Evolutionary conservation across 1,140 invertebrate species (phyloP).

Genomic region (Saccostrea echinata): DNA sequence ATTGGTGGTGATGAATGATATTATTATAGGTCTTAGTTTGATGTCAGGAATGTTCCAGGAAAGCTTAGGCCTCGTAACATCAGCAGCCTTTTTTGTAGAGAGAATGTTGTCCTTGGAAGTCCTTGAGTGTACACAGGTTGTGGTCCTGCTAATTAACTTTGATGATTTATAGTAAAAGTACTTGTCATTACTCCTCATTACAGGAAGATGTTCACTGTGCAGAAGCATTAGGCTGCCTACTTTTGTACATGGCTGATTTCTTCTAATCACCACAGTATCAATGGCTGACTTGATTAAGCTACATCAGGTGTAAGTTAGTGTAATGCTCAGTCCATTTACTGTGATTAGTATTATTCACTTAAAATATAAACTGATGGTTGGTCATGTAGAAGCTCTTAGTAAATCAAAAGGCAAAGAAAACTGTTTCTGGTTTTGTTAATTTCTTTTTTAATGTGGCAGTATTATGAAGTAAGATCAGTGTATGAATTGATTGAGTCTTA

Average conservation of each 20-base stretch:
- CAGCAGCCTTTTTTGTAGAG: neutral
- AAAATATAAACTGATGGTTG: neutral
- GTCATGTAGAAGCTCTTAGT: neutral
- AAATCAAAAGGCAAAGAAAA: neutral
- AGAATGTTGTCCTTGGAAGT: neutral
- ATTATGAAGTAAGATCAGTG: too few relatives aligned
- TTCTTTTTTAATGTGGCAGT: neutral
- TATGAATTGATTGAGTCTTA: too few relatives aligned
- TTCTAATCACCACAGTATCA: neutral
- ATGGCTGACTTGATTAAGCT: neutral
- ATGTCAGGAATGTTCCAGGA: slow-evolving; percentile 14
- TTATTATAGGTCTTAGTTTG: neutral
- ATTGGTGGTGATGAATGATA: neutral
- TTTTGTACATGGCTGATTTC: slow-evolving; percentile 18
- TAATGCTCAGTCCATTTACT: slow-evolving; percentile 23
- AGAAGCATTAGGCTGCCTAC: neutral
- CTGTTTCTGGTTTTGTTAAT: too few relatives aligned
- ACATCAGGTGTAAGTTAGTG: neutral
- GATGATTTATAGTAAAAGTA: neutral
- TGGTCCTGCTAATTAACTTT: slow-evolving; percentile 7
- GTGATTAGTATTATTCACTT: neutral
- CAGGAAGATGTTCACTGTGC: neutral
- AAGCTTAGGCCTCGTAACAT: neutral
- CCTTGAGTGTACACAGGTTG: neutral
- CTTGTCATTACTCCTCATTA: neutral